Evolutionary conservation across 2,113 vertebrate species (phyloP), one percentile per base, ranked within the genome.

Genomic region (Heteronetta atricapilla): DNA sequence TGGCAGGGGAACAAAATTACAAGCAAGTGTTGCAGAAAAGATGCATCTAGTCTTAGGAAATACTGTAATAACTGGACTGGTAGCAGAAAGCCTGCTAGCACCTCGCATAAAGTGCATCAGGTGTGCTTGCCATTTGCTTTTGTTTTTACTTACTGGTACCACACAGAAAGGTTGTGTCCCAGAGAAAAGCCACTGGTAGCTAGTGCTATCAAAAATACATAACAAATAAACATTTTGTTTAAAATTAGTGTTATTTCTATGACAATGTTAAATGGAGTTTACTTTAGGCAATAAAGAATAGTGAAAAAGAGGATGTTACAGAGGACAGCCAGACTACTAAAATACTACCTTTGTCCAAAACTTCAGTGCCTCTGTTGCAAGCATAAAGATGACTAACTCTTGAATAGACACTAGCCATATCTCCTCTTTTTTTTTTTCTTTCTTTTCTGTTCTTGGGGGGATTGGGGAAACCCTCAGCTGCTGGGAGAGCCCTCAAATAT

Each of bases 1-100:
- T 97, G 97, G 89, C 92, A 94, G 31, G 52, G 17, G 44, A 74
- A 63, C 84, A 89, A 72, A 87, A 86, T 75, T 22, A 15, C 73
- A 64, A 94, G 77, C 66, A 62, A 90, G 36, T 36, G 3, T 83
- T 94, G 73, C 84, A 80, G 86, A 82, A 78, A 88, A 64, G 68
- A 36, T 62, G 2, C 13, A 28, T 70, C 62, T 38, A 8, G 8
- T 82, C 5, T 48, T 60, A 81, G 72, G 64, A 79, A 22, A 42
- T 16, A 11, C 7, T 20, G 81, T 42, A 17, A 36, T 81, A 4
- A 1, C 73, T 62, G 72, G 29, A 21, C 8, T 8, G 23, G 84
- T 5, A 6, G 17, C 55, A 62, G 50, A 60, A 92, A 33, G 28
- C 33, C 52, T 8, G 1, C 17, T 42, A 28, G 38, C 38, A 23